phyloP scores from a whole-genome alignment of 1,140 invertebrate species.

The Brachionus sp. region DNA sequence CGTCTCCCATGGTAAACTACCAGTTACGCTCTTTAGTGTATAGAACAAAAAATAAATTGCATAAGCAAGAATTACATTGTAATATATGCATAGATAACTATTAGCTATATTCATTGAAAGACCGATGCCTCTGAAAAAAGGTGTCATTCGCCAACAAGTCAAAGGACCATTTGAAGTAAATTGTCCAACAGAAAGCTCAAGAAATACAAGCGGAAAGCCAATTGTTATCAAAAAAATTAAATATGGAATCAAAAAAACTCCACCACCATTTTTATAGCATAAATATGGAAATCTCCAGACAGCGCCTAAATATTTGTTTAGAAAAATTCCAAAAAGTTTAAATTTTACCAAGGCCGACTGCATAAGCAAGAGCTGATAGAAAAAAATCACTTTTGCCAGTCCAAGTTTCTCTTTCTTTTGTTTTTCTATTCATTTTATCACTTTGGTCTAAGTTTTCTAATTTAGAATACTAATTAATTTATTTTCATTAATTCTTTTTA shows the following conservation, averaged over 20 bases:
- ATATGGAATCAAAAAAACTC: constrained; percentile 65
- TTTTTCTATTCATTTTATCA: constrained; percentile 43
- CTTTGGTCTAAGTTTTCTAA: neutral
- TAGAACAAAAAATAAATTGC: constrained; percentile 85
- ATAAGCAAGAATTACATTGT: constrained; percentile 90
- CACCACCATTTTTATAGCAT: constrained; percentile 61
- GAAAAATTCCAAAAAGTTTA: neutral
- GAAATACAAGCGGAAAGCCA: constrained; percentile 62
- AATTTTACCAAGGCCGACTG: constrained; percentile 61
- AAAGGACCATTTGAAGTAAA: constrained; percentile 59
- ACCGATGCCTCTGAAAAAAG: constrained; percentile 67
- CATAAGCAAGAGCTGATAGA: constrained; percentile 59
- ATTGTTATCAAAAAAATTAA: constrained; percentile 64
- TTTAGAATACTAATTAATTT: neutral
- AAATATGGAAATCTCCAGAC: constrained; percentile 62
- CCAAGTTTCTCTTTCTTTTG: constrained; percentile 65
- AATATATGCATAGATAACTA: constrained; percentile 61
- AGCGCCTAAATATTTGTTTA: constrained; percentile 53
- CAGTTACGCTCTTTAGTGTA: constrained; percentile 68
- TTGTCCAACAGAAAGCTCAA: constrained; percentile 61
- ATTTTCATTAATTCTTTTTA: neutral
- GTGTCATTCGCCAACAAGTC: constrained; percentile 67
- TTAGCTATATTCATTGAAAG: constrained; percentile 46
- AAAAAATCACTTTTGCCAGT: constrained; percentile 60
- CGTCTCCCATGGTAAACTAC: constrained; percentile 77